phyloP scores from a whole-genome alignment of 2,888 invertebrate species.

The Xylophagus ater region DNA sequence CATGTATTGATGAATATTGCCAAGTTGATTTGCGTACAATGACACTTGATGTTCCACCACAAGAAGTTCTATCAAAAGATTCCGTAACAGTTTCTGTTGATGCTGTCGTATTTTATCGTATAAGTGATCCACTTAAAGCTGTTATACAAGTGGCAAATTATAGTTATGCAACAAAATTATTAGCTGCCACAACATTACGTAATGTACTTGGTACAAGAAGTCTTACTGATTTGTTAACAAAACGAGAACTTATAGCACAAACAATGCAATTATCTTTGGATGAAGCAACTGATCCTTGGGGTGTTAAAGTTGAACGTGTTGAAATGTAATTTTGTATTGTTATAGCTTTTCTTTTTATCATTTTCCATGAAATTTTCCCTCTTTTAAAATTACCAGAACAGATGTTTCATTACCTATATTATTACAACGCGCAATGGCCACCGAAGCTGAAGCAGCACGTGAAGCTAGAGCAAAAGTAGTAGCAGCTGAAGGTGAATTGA shows the following conservation, averaged over 20 bases:
- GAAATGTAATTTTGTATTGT: conserved; percentile 65
- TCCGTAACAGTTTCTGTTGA: conserved; percentile 91
- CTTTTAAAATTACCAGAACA: conserved; percentile 43
- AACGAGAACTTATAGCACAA: conserved; percentile 82
- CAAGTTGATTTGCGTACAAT: conserved; percentile 89
- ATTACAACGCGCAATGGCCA: conserved; percentile 71
- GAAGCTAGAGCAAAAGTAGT: conserved; percentile 72
- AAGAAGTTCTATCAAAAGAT: conserved; percentile 91
- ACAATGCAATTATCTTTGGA: conserved; percentile 78
- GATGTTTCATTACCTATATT: conserved; percentile 68
- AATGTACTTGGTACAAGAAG: conserved; percentile 89
- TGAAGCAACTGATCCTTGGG: conserved; percentile 78
- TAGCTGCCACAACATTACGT: conserved; percentile 74
- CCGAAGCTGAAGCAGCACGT: conserved; percentile 68
- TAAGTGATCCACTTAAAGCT: conserved; percentile 66
- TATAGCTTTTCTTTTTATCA: neutral
- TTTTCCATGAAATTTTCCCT: neutral
- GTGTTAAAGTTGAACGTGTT: conserved; percentile 85
- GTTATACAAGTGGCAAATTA: conserved; percentile 64
- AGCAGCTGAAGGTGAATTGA: conserved; percentile 76
- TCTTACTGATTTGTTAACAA: conserved; percentile 81
- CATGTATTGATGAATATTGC: conserved; percentile 86
- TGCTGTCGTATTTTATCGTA: conserved; percentile 75
- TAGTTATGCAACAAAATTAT: conserved; percentile 68
- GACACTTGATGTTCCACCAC: conserved; percentile 92